These are phyloP conservation scores for Beris morrisii DNA, from an alignment of 2,888 invertebrate genomes.

Conservation along the genomic window DNA sequence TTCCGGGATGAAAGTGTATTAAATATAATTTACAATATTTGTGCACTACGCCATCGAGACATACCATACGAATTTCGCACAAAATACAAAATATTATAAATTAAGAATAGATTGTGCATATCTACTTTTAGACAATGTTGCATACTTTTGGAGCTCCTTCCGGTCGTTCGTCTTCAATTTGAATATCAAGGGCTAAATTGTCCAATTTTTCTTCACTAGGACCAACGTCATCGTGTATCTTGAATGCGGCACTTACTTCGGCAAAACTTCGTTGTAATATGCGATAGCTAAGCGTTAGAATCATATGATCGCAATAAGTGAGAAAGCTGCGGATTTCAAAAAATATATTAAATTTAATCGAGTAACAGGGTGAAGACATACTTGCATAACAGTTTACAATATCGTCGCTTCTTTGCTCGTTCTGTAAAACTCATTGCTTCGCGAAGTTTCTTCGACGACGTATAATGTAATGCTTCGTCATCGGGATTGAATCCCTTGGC, in stretches of 20 bases:
- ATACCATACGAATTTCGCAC: too few relatives aligned
- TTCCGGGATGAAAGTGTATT: too few relatives aligned
- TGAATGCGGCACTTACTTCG: constrained; percentile 62
- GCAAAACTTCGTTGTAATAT: constrained; percentile 66
- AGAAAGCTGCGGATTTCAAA: constrained; percentile 62
- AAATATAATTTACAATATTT: too few relatives aligned
- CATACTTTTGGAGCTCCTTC: constrained; percentile 58
- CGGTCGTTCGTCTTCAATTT: constrained; percentile 58
- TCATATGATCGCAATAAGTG: constrained; percentile 71
- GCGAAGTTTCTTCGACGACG: constrained; percentile 63
- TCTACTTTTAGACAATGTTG: too few relatives aligned
- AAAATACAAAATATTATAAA: too few relatives aligned
- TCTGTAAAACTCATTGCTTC: constrained; percentile 84
- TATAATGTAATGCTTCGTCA: constrained; percentile 59
- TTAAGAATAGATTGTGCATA: too few relatives aligned
- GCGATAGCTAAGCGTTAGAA: constrained; percentile 67
- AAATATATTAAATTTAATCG: constrained; percentile 30
- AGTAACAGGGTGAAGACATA: constrained; percentile 50
- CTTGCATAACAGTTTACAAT: constrained; percentile 78
- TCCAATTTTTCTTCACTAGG: constrained; percentile 58
- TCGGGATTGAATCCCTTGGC: constrained; percentile 78
- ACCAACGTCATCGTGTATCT: constrained; percentile 59
- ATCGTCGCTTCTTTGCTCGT: constrained; percentile 79
- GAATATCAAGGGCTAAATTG: constrained; percentile 55
- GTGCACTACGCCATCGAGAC: too few relatives aligned